phyloP scores from a whole-genome alignment of 2,113 vertebrate genomes.

The Antechinus stuartii region DNA sequence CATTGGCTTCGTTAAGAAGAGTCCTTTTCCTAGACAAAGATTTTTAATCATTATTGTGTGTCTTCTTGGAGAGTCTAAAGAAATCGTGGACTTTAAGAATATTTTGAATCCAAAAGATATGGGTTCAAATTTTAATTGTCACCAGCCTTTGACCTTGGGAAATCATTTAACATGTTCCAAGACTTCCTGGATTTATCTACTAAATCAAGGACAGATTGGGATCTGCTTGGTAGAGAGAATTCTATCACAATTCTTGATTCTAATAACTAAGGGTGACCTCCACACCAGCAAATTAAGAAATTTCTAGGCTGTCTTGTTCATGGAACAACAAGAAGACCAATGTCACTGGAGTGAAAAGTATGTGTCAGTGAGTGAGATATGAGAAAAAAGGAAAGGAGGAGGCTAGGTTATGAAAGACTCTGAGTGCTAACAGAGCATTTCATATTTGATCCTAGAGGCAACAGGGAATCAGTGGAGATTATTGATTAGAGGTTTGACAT shows the following conservation, averaged over 20 bases:
- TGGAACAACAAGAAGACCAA: too few relatives aligned
- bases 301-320: not conserved
- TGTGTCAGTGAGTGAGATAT: too few relatives aligned
- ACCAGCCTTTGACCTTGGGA: not conserved
- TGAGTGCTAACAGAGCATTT: too few relatives aligned
- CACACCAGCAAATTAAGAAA: not conserved
- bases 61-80: not conserved
- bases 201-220: not conserved
- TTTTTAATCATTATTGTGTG: not conserved
- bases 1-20: not conserved
- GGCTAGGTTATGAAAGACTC: too few relatives aligned
- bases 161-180: not conserved
- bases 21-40: not conserved
- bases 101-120: not conserved
- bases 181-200: not conserved
- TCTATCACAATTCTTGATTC: not conserved
- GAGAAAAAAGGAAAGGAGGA: too few relatives aligned
- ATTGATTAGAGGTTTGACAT: too few relatives aligned
- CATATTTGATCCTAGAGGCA: too few relatives aligned
- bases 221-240: not conserved
- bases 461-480: too few relatives aligned
- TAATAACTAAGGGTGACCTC: not conserved
- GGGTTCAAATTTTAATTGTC: not conserved
- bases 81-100: not conserved
- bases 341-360: too few relatives aligned